Evolutionary conservation across 2,113 vertebrate genomes (phyloP).

Genomic region (Jacana jacana): DNA sequence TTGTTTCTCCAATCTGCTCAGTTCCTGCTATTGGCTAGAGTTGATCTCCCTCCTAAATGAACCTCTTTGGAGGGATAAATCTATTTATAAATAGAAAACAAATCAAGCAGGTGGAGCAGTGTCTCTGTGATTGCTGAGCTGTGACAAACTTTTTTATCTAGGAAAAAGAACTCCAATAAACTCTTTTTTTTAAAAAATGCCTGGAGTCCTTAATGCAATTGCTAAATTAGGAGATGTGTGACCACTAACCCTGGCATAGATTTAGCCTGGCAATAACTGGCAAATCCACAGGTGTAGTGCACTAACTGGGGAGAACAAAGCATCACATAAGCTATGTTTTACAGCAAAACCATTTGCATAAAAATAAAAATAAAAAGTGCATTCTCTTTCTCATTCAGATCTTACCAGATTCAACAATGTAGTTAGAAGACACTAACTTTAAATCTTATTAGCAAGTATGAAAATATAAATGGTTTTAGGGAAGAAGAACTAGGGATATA

Average conservation of each 20-base stretch:
- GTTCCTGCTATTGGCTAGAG: not conserved
- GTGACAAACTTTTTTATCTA: not conserved
- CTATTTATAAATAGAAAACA: constrained; percentile 35
- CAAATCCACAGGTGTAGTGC: not conserved
- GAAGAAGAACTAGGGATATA: not conserved
- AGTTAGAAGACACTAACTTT: not conserved
- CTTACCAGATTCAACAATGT: not conserved
- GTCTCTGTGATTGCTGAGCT: not conserved
- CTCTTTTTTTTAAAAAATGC: not conserved
- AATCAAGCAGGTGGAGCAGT: not conserved
- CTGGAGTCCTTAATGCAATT: not conserved
- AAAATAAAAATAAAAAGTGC: not conserved
- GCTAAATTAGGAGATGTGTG: not conserved
- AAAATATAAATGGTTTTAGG: not conserved
- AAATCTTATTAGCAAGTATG: not conserved
- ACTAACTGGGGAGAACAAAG: not conserved
- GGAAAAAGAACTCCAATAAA: not conserved
- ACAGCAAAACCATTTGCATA: not conserved
- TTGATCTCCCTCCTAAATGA: constrained; percentile 10
- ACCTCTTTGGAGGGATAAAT: not conserved
- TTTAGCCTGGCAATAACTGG: not conserved
- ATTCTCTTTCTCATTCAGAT: not conserved
- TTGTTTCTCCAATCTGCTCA: not conserved
- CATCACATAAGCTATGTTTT: not conserved
- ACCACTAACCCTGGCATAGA: not conserved